Percentiles rank a stretch among this genome's conserved stretches.
These are phyloP conservation scores for Sylvia atricapilla DNA, from an alignment of 2,113 vertebrate species.

Conservation along the genomic window DNA sequence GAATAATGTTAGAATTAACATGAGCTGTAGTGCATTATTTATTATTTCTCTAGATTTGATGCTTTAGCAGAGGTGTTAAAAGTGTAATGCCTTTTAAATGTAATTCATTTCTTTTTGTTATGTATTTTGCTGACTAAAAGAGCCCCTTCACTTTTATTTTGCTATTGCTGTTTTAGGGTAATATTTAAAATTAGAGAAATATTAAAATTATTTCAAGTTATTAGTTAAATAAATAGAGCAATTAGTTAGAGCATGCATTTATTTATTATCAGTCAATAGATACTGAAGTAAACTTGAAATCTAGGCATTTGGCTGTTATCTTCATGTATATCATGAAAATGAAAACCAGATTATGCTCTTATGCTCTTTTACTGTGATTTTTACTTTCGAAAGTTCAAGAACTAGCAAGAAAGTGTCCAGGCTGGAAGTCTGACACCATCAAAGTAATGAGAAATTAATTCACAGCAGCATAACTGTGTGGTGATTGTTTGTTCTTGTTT, in stretches of 20 bases:
- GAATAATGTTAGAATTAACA: constrained; percentile 59
- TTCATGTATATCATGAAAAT: background rate
- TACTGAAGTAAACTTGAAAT: background rate
- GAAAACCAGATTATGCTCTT: background rate
- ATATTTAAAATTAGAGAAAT: background rate
- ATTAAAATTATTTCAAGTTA: background rate
- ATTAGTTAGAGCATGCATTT: background rate
- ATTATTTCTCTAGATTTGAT: constrained; percentile 46
- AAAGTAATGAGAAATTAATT: constrained; percentile 12
- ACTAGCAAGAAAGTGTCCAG: background rate
- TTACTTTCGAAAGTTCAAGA: constrained; percentile 12
- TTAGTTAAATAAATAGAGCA: background rate
- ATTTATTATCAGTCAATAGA: background rate
- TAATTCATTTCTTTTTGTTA: background rate
- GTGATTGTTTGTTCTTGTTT: constrained; percentile 52
- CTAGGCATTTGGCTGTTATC: background rate
- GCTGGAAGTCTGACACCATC: background rate
- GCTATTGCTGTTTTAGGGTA: background rate
- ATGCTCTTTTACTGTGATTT: background rate
- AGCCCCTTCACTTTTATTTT: background rate
- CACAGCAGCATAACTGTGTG: background rate
- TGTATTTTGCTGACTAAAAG: background rate
- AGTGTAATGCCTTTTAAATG: constrained; percentile 9
- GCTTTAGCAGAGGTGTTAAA: constrained; percentile 50
- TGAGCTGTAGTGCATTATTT: constrained; percentile 58